Evolutionary conservation across 2,888 invertebrate species (phyloP).

Genomic region (Parnassius glacialis): DNA sequence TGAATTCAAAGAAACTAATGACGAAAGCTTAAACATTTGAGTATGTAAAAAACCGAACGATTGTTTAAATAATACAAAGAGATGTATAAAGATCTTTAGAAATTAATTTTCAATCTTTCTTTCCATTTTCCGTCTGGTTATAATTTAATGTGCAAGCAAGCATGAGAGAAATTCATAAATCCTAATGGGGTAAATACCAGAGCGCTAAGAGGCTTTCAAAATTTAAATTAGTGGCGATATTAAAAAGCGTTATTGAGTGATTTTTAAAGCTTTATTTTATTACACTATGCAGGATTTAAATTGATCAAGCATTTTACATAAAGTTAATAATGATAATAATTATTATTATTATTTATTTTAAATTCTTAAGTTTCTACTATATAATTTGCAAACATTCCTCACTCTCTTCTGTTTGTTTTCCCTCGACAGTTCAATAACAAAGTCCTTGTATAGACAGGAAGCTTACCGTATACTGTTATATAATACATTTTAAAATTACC

Average conservation of each 20-base stretch:
- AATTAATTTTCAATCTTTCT: slow-evolving; percentile 62
- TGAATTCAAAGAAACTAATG: too few relatives aligned
- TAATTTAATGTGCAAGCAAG: slow-evolving; percentile 74
- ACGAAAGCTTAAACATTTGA: too few relatives aligned
- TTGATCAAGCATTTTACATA: too few relatives aligned
- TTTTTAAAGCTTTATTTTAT: slow-evolving; percentile 14
- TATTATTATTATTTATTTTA: too few relatives aligned
- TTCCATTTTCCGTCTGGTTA: slow-evolving; percentile 60
- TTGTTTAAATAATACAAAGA: slow-evolving; percentile 39
- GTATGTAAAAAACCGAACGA: slow-evolving; percentile 29
- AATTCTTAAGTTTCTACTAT: too few relatives aligned
- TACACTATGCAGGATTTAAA: neutral
- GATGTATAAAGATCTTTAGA: slow-evolving; percentile 44
- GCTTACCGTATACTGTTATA: too few relatives aligned
- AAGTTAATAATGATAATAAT: too few relatives aligned
- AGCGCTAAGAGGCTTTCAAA: slow-evolving; percentile 61
- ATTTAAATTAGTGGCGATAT: slow-evolving; percentile 65
- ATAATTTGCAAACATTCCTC: too few relatives aligned
- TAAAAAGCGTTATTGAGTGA: slow-evolving; percentile 37
- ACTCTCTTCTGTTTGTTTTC: too few relatives aligned
- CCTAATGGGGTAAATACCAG: slow-evolving; percentile 72
- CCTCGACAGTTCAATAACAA: too few relatives aligned
- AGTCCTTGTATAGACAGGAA: too few relatives aligned
- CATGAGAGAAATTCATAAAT: slow-evolving; percentile 68
- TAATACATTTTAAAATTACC: too few relatives aligned